Base-by-base conservation (phyloP, 2,113 vertebrate species). In the Columbina picui region DNA sequence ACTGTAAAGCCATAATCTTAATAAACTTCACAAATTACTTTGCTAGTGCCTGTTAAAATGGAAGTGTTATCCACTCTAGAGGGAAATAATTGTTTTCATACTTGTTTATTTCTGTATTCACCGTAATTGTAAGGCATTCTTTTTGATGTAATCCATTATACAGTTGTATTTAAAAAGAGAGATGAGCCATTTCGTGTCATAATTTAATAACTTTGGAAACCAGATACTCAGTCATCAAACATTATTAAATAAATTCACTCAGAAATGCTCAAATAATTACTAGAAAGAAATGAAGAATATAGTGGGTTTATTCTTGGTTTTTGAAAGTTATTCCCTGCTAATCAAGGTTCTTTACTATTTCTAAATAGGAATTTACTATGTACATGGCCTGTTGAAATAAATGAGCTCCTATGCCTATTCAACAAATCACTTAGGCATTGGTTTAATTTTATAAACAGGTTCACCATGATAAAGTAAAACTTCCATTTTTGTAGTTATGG, bases 11-110 rank as follows among this genome's bases (percentile, higher is more conserved):
- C 85, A 81, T 94, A 90, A 88, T 95, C 84, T 91, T 89, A 97
- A 96, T 96, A 94, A 95, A 93, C 79, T 88, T 92, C 82, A 93
- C 59, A 96, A 94, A 96, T 95, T 93, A 81, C 90, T 93, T 94
- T 93, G 32, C 52, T 84, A 75, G 64, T 71, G 84, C 95, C 77
- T 92, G 63, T 55, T 95, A 93, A 90, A 91, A 50, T 94, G 82
- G 27, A 94, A 95, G 39, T 38, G 32, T 93, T 94, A 73, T 63
- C 89, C 82, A 83, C 90, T 96, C 82, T 61, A 78, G 89, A 74
- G 94, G 55, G 75, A 91, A 96, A 88, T 74, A 86, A 91, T 70
- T 90, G 82, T 85, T 95, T 88, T 90, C 36, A 36, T 90, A 83
- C 63, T 80, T 94, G 87, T 93, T 96, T 96, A 67, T 93, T 96